Base-by-base conservation (phyloP, 1,140 invertebrate species). In the Solenopsis fugax region DNA sequence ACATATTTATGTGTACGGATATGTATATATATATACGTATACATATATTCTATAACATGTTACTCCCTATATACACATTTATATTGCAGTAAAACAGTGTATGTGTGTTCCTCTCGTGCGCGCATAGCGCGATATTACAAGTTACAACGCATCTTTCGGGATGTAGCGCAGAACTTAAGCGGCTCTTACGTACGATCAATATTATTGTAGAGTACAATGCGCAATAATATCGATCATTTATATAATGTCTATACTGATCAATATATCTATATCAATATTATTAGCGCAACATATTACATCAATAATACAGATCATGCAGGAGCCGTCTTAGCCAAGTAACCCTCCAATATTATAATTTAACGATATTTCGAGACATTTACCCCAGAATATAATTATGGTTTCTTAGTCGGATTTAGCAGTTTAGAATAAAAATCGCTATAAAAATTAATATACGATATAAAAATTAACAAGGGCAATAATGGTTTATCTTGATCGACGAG, bases 81-180 rank as follows among this genome's bases (percentile, higher is more conserved):
- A 95, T 94, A 95, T 95, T 95, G 93, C 94, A 93, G 93, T 94
- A 94, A 92, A 95, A 94, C 93, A 92, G 91, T 94, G 89, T 93
- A 72, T 92, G 87, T 93, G 76, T 92, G 85, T 86, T 91, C 72
- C 65, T 75, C 75, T 64, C 89, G 78, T 88, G 88, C 81, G 34
- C 18, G 13, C 16, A 2, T 4, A n/a, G 72, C 82, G 60, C 64
- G 48, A 90, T 78, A 81, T 81, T 87, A 82, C 64, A 89, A 89
- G 76, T 81, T 87, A 82, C 56, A 89, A 89, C 41, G 71, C 69
- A 54, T 84, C 48, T 81, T 87, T 72, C 58, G n/a, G 54, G 50
- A 88, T 82, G 85, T 78, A 87, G 56, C 72, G 75, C 62, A 73
- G 41, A 62, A 54, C 45, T 65, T 54, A 60, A 65, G 41, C 41